Evolutionary conservation across 1,140 invertebrate genomes (phyloP).

Genomic region (Sarcophaga bullata): DNA sequence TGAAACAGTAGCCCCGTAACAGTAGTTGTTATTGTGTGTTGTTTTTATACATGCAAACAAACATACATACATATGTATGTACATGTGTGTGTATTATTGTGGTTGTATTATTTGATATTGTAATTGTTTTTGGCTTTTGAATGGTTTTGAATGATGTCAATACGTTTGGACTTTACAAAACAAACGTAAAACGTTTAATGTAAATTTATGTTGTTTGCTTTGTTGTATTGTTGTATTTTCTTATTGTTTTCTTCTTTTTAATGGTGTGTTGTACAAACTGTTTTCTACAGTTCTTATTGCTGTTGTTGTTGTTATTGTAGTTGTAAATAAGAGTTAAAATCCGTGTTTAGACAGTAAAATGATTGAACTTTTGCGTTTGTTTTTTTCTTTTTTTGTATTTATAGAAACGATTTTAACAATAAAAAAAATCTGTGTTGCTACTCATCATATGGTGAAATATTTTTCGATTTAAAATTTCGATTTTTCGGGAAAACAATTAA

Average conservation of each 20-base stretch:
- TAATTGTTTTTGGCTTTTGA: constrained; percentile 41
- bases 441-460: too few species aligned
- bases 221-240: background rate
- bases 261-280: too few species aligned
- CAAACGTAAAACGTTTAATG: background rate
- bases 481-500: too few species aligned
- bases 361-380: background rate
- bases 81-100: too few species aligned
- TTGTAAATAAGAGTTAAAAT: background rate
- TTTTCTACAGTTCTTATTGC: background rate
- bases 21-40: constrained; percentile 11
- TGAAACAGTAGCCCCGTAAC: background rate
- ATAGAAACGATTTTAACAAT: background rate
- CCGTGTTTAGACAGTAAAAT: constrained; percentile 6
- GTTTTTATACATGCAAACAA: background rate
- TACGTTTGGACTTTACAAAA: constrained; percentile 38
- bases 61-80: background rate
- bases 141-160: constrained; percentile 41
- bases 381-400: background rate
- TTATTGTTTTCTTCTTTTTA: too few species aligned
- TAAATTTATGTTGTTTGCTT: constrained; percentile 31
- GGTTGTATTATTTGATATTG: constrained; percentile 28
- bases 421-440: too few species aligned
- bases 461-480: too few species aligned
- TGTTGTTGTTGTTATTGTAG: background rate